Evolutionary conservation across 1,140 invertebrate genomes (phyloP), one percentile per base, ranked within the genome.

Genomic region (Drosophila arawakana): DNA sequence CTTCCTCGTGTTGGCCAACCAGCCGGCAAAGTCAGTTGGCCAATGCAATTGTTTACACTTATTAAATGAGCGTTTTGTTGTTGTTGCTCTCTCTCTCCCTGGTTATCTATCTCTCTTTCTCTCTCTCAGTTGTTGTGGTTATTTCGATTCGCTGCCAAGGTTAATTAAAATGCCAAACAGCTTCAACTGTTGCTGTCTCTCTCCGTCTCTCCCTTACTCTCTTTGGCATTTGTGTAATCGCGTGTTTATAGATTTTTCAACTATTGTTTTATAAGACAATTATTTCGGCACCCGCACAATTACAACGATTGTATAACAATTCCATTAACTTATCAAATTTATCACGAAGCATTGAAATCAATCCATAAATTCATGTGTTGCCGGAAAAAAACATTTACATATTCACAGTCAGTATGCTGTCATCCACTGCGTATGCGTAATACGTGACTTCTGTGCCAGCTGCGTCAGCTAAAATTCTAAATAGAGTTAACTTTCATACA

Each of bases 101-200:
- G 2, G 4, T 3, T 30, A 1, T 30, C 25, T 30, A 6, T 30
- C 25, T 30, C 4, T 30, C 25, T 5, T 30, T 15, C 57, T 35
- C 21, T 68, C 34, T n/a, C 7, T 30, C 5, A 2, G 3, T 13
- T 50, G 52, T 47, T 52, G 58, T 71, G 41, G 52, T 15, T 54
- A 57, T 47, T 65, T n/a, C 68, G 59, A 89, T 89, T 88, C 80
- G 84, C 84, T 88, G 83, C 83, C 83, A 88, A 88, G 83, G 83
- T 88, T 88, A 89, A 88, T 88, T 88, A 88, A 88, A 88, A 89
- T 88, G 80, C 83, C 83, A 78, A 79, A 57, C 84, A 88, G 76
- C 76, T 73, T 81, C 50, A 70, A 46, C 47, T 72, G 62, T 35
- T 15, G 52, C 35, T 35, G 46, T 13, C 43, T 39, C 50, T 60